phyloP scores from a whole-genome alignment of 2,113 vertebrate genomes.

The Anhinga anhinga region DNA sequence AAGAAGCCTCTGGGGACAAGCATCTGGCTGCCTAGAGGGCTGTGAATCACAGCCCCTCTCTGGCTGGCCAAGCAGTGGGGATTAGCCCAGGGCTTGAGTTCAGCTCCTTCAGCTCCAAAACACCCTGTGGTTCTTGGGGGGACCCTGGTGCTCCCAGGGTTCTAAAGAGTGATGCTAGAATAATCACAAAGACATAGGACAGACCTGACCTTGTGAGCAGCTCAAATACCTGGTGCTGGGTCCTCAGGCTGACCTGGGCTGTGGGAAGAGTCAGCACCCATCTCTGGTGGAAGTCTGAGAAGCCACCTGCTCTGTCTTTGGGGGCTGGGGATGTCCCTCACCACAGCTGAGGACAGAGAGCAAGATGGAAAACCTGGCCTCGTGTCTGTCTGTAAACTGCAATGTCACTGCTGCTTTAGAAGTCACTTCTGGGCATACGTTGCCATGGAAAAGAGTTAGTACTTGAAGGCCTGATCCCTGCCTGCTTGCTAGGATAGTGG shows the following conservation, averaged over 20 bases:
- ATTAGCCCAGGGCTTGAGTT: not conserved
- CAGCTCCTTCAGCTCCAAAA: not conserved
- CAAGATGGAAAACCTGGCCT: not conserved
- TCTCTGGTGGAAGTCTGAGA: not conserved
- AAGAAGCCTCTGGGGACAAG: not conserved
- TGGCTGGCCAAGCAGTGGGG: not conserved
- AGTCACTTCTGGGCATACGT: rapidly evolving
- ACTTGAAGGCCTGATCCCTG: not conserved
- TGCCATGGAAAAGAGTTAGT: not conserved
- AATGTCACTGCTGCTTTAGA: not conserved
- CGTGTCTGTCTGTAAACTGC: not conserved
- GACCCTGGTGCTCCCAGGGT: not conserved
- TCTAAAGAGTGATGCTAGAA: not conserved
- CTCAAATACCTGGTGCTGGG: not conserved
- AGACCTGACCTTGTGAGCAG: not conserved
- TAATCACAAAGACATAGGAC: not conserved
- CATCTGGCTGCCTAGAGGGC: rapidly evolving
- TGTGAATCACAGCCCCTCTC: not conserved
- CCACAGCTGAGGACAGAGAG: not conserved
- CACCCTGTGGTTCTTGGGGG: not conserved
- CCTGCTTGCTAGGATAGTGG: not conserved
- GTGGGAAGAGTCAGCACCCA: not conserved
- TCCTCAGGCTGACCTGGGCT: not conserved
- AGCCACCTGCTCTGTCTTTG: not conserved
- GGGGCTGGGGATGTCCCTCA: not conserved